Evolutionary conservation across 2,888 invertebrate species (phyloP), one percentile per base, ranked within the genome.

Genomic region (Andrena chrysosceles): DNA sequence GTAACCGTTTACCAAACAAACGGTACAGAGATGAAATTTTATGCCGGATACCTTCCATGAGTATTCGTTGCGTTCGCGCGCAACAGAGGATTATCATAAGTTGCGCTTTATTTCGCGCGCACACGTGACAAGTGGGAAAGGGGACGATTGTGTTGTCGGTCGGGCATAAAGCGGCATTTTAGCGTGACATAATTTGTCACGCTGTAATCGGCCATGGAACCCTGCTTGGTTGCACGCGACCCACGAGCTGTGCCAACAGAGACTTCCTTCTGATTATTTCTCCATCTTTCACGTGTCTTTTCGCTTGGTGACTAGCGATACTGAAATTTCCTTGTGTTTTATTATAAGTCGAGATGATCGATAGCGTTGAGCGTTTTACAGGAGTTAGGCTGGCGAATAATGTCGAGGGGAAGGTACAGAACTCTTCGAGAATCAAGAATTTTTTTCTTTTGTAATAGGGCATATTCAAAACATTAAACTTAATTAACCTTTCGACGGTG

Each of bases 161-260:
- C 35, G 63, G 16, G 59, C 52, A 66, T 60, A 87, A 88, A 78
- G 77, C 77, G 70, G 69, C 83, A 62, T 87, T 88, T 83, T 76
- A 85, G 73, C 77, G 81, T 83, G 85, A 72, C 85, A 76, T 73
- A 74, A 86, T 88, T 86, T 84, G 87, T 84, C 84, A 76, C 69
- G 73, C 66, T 16, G 66, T 80, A 85, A 82, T 88, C 77, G 77
- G 56, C 72, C 72, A 16, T 64, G 49, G 73, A 81, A 80, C 81
- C 68, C 49, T 54, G 26, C 56, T 29, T 23, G 48, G 23, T 66
- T 69, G 69, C 80, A 80, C 81, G 80, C 68, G 79, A 72, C 63
- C 20, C 56, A 8, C 33, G 33, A 52, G 60, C 68, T 48, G 20
- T 52, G 49, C 49, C 33, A 49, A 23, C 31, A 49, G 62, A 64